These are phyloP conservation scores for Euura lappo DNA, from an alignment of 1,140 invertebrate genomes.

Conservation along the genomic window DNA sequence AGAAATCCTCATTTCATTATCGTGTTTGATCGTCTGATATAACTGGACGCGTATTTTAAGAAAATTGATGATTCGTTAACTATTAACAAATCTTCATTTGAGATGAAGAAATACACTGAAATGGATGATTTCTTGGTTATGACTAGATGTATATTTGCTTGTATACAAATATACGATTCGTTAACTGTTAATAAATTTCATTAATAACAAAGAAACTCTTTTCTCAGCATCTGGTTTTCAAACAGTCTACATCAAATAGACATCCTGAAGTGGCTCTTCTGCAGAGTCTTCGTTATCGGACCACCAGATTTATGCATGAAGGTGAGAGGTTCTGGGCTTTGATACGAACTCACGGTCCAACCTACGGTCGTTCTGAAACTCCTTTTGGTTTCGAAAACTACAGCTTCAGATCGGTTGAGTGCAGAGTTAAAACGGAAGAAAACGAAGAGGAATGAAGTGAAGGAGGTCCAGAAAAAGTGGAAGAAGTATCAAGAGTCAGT, in stretches of 20 bases:
- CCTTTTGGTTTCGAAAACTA: slow-evolving; percentile 9
- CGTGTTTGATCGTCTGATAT: too few species aligned
- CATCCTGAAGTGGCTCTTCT: slow-evolving; percentile 36
- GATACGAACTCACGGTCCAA: slow-evolving; percentile 17
- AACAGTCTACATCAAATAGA: slow-evolving; percentile 26
- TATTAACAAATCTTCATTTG: too few species aligned
- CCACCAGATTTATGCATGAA: slow-evolving; percentile 15
- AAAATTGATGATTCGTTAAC: too few species aligned
- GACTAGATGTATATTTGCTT: too few species aligned
- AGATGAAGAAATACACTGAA: too few species aligned
- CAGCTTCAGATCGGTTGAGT: slow-evolving; percentile 1
- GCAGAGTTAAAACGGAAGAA: slow-evolving; percentile 8
- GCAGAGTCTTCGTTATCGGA: slow-evolving; percentile 31
- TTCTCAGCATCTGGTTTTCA: slow-evolving; percentile 22
- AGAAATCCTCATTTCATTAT: too few species aligned
- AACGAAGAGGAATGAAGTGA: too few species aligned
- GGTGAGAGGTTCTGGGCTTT: slow-evolving; percentile 25
- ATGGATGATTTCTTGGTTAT: too few species aligned
- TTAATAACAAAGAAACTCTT: too few species aligned
- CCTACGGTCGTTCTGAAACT: slow-evolving; percentile 15
- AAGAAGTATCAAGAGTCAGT: neutral
- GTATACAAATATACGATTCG: too few species aligned
- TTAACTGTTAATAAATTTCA: too few species aligned
- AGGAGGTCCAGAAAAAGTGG: neutral
- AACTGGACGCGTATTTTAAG: too few species aligned